phyloP scores from a whole-genome alignment of 2,113 vertebrate species.

The cattle (Bos taurus) region DNA sequence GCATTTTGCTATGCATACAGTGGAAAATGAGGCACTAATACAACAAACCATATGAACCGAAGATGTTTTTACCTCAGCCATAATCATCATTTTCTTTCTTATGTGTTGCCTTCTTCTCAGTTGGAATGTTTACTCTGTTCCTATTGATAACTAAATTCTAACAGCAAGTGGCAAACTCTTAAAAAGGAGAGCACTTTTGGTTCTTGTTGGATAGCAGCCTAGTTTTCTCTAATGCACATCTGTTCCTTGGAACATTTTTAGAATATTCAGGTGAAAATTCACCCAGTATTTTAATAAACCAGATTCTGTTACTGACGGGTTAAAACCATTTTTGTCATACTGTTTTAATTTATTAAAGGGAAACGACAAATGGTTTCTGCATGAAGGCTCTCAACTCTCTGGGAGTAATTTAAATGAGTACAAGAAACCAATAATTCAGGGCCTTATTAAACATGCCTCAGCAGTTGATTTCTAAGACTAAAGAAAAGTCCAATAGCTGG shows the following conservation, averaged over 20 bases:
- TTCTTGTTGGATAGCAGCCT: slow-evolving; percentile 47
- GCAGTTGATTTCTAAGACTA: not conserved
- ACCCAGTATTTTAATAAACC: slow-evolving; percentile 22
- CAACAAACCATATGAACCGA: not conserved
- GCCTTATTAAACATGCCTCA: not conserved
- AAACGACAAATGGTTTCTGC: slow-evolving; percentile 8
- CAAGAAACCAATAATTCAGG: not conserved
- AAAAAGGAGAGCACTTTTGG: slow-evolving; percentile 19
- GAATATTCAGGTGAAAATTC: slow-evolving; percentile 60
- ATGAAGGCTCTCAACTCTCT: not conserved
- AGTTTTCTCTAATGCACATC: slow-evolving; percentile 42
- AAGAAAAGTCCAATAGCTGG: not conserved
- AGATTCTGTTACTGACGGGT: slow-evolving; percentile 10
- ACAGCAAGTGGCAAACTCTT: slow-evolving; percentile 42
- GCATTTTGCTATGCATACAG: not conserved
- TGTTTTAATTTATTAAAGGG: slow-evolving; percentile 34
- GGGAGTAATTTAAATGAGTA: slow-evolving; percentile 48
- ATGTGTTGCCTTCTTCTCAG: not conserved
- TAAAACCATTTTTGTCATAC: not conserved
- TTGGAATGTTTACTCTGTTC: slow-evolving; percentile 39
- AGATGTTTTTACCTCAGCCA: not conserved
- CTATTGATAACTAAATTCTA: slow-evolving; percentile 49
- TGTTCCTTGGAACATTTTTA: slow-evolving; percentile 50
- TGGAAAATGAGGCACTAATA: not conserved
- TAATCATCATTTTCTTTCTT: not conserved